phyloP scores from a whole-genome alignment of 2,113 vertebrate genomes.

The Trematomus loennbergii region DNA sequence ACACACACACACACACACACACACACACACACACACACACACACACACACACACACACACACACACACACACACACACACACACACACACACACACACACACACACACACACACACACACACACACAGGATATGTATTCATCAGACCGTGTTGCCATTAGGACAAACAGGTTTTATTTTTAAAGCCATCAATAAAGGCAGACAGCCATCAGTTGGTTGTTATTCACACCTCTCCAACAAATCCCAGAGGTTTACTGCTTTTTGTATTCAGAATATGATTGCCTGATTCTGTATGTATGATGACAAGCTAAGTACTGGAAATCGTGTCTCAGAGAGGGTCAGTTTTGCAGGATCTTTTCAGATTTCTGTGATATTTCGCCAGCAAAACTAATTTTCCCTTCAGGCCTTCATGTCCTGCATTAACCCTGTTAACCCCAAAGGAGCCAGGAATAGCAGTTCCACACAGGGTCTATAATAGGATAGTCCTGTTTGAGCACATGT shows the following conservation, averaged over 20 bases:
- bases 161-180: conserved; percentile 67
- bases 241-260: conserved; percentile 35
- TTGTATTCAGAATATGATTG: conserved; percentile 36
- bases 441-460: conserved; percentile 31
- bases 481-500: conserved; percentile 40
- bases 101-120: conserved; percentile 26
- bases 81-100: conserved; percentile 4
- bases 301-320: not conserved
- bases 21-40: too few relatives aligned
- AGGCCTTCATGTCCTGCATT: conserved; percentile 29
- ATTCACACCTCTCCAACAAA: conserved; percentile 48
- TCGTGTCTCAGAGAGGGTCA: conserved; percentile 22
- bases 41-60: not conserved
- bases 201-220: conserved; percentile 67
- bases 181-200: conserved; percentile 52
- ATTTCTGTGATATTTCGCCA: conserved; percentile 25
- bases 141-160: conserved; percentile 73
- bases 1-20: too few relatives aligned
- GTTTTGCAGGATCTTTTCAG: conserved; percentile 17
- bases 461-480: conserved; percentile 33
- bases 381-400: conserved; percentile 33
- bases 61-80: not conserved
- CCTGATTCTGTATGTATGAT: too few relatives aligned
- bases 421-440: conserved; percentile 30
- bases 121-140: conserved; percentile 60